These are phyloP conservation scores for Eilema sororculum DNA, from an alignment of 2,888 invertebrate species.

Conservation along the genomic window DNA sequence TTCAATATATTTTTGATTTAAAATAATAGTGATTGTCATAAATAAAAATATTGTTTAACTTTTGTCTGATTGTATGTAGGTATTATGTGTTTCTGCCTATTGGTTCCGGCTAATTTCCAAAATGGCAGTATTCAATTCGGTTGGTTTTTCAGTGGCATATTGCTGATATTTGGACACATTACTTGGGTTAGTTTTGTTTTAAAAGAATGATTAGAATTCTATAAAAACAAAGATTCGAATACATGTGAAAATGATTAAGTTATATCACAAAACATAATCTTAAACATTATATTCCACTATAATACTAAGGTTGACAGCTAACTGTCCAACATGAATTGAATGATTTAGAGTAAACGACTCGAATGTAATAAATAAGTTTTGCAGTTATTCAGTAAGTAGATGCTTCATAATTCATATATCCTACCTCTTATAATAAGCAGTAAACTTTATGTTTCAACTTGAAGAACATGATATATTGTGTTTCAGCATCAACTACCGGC, in stretches of 20 bases:
- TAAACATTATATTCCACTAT: background rate
- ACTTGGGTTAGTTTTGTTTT: too few relatives aligned
- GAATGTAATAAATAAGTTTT: background rate
- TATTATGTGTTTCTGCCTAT: too few relatives aligned
- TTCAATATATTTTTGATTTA: too few relatives aligned
- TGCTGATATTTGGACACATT: too few relatives aligned
- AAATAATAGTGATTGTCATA: too few relatives aligned
- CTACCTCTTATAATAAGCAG: constrained; percentile 2
- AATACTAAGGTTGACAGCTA: background rate
- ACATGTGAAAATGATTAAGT: background rate
- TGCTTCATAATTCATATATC: constrained; percentile 9
- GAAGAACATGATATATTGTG: background rate
- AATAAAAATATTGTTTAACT: too few relatives aligned
- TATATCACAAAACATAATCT: background rate
- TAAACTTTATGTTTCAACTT: constrained; percentile 11
- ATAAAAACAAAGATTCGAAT: too few relatives aligned
- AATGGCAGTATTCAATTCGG: background rate
- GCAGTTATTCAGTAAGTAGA: background rate
- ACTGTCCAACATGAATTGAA: background rate
- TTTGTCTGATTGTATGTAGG: background rate
- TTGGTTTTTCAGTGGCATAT: too few relatives aligned
- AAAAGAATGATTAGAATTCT: too few relatives aligned
- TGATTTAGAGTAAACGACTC: constrained; percentile 1
- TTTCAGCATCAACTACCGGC: background rate
- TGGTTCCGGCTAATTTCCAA: background rate